These are phyloP conservation scores for Zaprionus camerounensis DNA, from an alignment of 1,140 invertebrate species.

Conservation along the genomic window DNA sequence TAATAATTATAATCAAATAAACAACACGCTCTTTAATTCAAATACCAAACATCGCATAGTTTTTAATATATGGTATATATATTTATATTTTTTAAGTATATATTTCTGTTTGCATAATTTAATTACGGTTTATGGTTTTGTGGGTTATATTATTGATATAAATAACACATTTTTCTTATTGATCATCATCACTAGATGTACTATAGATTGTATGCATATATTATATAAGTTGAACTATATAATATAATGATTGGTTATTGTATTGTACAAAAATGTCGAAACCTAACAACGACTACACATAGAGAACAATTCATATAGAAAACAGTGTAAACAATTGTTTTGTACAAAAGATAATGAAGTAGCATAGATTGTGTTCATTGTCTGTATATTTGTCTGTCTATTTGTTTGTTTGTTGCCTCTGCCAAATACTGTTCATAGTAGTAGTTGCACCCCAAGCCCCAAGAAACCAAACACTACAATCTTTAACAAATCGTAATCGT, in stretches of 20 bases:
- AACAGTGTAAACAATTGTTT: constrained; percentile 59
- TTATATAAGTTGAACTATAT: constrained; percentile 11
- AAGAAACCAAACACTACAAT: constrained; percentile 49
- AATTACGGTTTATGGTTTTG: constrained; percentile 16
- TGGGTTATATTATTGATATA: constrained; percentile 20
- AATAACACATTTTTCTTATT: constrained; percentile 41
- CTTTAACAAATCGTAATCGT: constrained; percentile 10
- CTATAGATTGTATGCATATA: constrained; percentile 38
- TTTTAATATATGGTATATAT: constrained; percentile 35
- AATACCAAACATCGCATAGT: constrained; percentile 42
- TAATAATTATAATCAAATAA: constrained; percentile 41
- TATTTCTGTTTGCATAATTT: constrained; percentile 52
- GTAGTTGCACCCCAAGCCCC: constrained; percentile 25
- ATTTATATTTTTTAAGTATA: constrained; percentile 35
- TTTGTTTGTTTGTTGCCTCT: constrained; percentile 38
- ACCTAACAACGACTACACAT: constrained; percentile 72
- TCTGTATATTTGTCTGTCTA: constrained; percentile 22
- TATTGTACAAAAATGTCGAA: constrained; percentile 56
- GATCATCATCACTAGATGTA: constrained; percentile 29
- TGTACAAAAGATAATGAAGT: constrained; percentile 68
- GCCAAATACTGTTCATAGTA: constrained; percentile 64
- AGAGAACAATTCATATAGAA: constrained; percentile 66
- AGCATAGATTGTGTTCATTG: constrained; percentile 31
- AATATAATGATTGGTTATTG: constrained; percentile 48
- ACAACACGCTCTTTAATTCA: constrained; percentile 58